Percentiles rank a stretch among this genome's conserved stretches.
These are phyloP conservation scores for Eulemur coronatus DNA, from an alignment of 2,797 vertebrate genomes.

Conservation along the genomic window DNA sequence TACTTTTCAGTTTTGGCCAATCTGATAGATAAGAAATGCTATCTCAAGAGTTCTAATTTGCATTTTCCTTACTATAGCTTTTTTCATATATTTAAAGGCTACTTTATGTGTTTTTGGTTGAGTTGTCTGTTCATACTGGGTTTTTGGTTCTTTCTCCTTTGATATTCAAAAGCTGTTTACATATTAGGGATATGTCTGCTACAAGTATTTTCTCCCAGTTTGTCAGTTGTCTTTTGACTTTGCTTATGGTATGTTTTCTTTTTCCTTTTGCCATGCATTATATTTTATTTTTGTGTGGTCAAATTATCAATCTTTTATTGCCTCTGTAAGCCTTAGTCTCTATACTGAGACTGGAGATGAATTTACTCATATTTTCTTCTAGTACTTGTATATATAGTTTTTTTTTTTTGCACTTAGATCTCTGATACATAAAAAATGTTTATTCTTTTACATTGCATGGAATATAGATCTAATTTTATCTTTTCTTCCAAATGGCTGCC, in stretches of 20 bases:
- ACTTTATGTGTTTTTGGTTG: neutral
- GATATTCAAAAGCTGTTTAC: neutral
- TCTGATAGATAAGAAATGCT: neutral
- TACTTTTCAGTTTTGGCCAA: neutral
- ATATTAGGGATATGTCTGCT: neutral
- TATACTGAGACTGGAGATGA: neutral
- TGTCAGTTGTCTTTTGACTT: neutral
- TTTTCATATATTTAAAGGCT: neutral
- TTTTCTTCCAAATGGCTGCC: neutral
- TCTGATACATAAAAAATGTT: neutral
- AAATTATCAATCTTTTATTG: neutral
- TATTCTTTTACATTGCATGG: neutral
- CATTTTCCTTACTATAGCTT: neutral
- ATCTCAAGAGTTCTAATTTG: neutral
- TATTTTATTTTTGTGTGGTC: slow-evolving; percentile 16
- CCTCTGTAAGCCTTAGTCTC: slow-evolving; percentile 5
- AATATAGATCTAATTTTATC: neutral
- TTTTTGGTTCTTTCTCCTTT: neutral
- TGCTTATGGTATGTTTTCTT: neutral
- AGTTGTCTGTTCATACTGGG: neutral
- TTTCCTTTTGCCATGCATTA: neutral
- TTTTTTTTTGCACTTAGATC: neutral
- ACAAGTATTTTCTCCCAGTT: neutral
- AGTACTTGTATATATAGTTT: neutral
- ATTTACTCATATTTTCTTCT: neutral